Evolutionary conservation across 2,113 vertebrate genomes (phyloP).

Genomic region (Chrysochloris asiatica): DNA sequence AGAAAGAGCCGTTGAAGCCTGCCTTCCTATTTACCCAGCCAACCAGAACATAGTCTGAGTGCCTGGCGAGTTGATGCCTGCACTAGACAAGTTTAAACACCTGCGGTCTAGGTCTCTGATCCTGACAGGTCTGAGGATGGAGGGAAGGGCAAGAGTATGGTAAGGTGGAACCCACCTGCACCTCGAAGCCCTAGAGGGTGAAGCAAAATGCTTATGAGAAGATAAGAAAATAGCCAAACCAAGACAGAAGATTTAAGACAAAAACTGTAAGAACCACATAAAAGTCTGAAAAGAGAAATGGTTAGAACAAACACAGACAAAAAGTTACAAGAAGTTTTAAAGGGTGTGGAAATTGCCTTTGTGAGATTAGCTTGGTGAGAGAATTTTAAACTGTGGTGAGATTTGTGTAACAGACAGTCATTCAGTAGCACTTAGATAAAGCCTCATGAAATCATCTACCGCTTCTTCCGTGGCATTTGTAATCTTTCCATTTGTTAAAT

Average conservation of each 20-base stretch:
- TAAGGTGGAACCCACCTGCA: not conserved
- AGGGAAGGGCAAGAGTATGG: not conserved
- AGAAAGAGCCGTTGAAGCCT: not conserved
- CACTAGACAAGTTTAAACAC: not conserved
- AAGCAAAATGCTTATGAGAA: not conserved
- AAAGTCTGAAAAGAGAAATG: not conserved
- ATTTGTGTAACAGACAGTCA: not conserved
- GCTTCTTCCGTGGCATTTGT: not conserved
- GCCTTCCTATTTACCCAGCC: not conserved
- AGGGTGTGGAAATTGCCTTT: not conserved
- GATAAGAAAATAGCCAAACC: not conserved
- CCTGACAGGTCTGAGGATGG: not conserved
- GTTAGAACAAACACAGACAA: not conserved
- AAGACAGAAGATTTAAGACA: not conserved
- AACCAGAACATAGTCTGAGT: not conserved
- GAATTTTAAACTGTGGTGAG: not conserved
- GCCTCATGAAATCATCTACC: not conserved
- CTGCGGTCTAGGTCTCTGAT: not conserved
- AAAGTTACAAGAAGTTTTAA: not conserved
- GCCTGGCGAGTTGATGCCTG: not conserved
- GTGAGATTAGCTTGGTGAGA: too few relatives aligned
- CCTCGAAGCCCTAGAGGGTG: not conserved
- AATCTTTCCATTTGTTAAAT: constrained; percentile 3
- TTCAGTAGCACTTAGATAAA: not conserved
- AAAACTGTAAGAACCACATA: not conserved